phyloP scores from a whole-genome alignment of 2,888 invertebrate species.

The Antheraea yamamai region DNA sequence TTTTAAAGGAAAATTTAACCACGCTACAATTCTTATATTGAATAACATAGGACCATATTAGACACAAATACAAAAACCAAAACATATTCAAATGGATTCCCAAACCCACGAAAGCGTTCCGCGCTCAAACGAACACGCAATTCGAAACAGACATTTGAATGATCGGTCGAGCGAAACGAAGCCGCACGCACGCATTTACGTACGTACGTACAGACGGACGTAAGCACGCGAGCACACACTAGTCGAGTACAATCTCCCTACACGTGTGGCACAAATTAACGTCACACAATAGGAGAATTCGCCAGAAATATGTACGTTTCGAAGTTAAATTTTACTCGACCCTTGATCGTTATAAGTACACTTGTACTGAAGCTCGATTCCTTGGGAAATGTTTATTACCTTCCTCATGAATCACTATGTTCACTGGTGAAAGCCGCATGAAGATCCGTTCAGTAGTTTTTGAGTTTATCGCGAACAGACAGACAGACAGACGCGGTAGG shows the following conservation, averaged over 20 bases:
- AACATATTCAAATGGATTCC: not conserved
- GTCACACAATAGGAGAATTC: slow-evolving; percentile 1
- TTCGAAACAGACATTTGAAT: slow-evolving; percentile 6
- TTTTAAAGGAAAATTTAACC: no score
- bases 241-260: not conserved
- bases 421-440: no score
- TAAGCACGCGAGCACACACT: not conserved
- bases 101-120: not conserved
- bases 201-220: not conserved
- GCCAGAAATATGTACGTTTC: slow-evolving; percentile 12
- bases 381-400: slow-evolving; percentile 3
- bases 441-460: no score
- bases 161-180: slow-evolving; percentile 5
- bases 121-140: slow-evolving; percentile 16
- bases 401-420: no score
- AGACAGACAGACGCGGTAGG: no score
- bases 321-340: not conserved
- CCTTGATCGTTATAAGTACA: not conserved
- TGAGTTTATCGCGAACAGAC: no score
- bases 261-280: not conserved
- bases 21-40: not conserved
- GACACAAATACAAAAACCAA: not conserved
- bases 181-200: not conserved
- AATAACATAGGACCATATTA: not conserved
- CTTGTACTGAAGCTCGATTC: not conserved